Evolutionary conservation across 1,140 invertebrate genomes (phyloP).

Genomic region (Hyles vespertilio): DNA sequence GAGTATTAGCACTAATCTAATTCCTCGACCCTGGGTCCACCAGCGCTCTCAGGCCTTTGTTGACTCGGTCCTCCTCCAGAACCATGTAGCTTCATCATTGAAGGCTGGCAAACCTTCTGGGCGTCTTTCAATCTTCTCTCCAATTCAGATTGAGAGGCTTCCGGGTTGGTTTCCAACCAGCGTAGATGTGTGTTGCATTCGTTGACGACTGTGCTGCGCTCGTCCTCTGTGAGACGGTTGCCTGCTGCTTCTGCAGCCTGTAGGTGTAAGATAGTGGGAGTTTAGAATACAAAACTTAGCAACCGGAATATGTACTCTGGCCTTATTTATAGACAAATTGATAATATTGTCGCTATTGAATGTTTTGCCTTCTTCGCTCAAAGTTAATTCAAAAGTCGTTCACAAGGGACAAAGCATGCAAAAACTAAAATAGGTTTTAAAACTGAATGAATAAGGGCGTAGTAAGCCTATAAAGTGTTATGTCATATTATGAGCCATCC

Average conservation of each 20-base stretch:
- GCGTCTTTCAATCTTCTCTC: slow-evolving; percentile 85
- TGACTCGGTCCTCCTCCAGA: slow-evolving; percentile 75
- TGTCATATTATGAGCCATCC: too few relatives aligned
- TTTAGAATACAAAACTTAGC: too few relatives aligned
- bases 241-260: slow-evolving; percentile 82
- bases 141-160: slow-evolving; percentile 87
- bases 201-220: slow-evolving; percentile 78
- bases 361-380: too few relatives aligned
- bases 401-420: too few relatives aligned
- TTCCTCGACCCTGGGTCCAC: slow-evolving; percentile 53
- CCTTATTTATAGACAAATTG: too few relatives aligned
- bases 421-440: too few relatives aligned
- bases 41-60: slow-evolving; percentile 28
- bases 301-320: too few relatives aligned
- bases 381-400: too few relatives aligned
- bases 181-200: slow-evolving; percentile 76
- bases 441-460: too few relatives aligned
- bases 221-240: slow-evolving; percentile 76
- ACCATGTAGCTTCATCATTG: slow-evolving; percentile 87
- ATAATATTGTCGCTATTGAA: too few relatives aligned
- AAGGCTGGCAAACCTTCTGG: slow-evolving; percentile 82
- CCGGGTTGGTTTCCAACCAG: slow-evolving; percentile 79
- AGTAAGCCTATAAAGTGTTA: too few relatives aligned
- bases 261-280: too few relatives aligned
- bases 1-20: slow-evolving; percentile 29